A percentile compares a stretch with the other conserved stretches of the same genome.
Evolutionary conservation across 2,797 vertebrate genomes (phyloP).

Genomic region (Potorous gilbertii): DNA sequence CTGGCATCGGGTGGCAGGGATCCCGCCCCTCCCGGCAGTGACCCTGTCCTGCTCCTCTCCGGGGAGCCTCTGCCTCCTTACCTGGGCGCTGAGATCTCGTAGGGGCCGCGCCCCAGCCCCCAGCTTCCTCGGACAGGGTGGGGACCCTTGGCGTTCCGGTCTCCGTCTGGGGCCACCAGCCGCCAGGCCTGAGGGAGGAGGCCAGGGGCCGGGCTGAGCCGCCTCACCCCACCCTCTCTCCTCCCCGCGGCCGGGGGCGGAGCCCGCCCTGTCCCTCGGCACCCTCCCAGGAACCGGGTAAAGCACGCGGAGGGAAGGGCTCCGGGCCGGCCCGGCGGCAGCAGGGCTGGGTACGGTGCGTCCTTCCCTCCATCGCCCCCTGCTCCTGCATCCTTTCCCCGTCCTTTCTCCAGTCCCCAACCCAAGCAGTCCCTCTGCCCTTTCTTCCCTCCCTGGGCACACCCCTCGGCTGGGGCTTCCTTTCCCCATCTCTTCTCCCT

Average conservation of each 20-base stretch:
- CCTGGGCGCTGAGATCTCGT: not conserved
- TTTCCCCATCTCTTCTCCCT: not conserved
- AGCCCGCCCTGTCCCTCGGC: not conserved
- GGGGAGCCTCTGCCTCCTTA: not conserved
- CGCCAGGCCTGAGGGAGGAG: not conserved
- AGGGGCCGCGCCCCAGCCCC: not conserved
- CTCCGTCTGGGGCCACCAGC: not conserved
- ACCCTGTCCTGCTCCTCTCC: not conserved
- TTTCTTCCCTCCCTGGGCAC: not conserved
- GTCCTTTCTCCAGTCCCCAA: not conserved
- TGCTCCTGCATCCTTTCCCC: not conserved
- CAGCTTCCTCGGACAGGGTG: not conserved
- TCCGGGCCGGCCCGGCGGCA: too few species aligned
- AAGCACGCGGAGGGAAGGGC: too few species aligned
- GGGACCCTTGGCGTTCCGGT: not conserved
- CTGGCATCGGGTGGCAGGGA: not conserved
- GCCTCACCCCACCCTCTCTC: conserved; percentile 75
- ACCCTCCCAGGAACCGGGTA: not conserved
- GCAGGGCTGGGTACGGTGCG: too few species aligned
- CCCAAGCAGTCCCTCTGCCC: not conserved
- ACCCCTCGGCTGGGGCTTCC: not conserved
- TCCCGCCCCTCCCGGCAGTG: not conserved
- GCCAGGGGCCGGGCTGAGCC: conserved; percentile 29
- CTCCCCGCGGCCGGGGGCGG: not conserved
- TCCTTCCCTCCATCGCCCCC: not conserved